Percentiles rank a stretch among this genome's conserved stretches.
Conservation (phyloP, 2,888 invertebrate genomes). For the Carcina quercana region DNA sequence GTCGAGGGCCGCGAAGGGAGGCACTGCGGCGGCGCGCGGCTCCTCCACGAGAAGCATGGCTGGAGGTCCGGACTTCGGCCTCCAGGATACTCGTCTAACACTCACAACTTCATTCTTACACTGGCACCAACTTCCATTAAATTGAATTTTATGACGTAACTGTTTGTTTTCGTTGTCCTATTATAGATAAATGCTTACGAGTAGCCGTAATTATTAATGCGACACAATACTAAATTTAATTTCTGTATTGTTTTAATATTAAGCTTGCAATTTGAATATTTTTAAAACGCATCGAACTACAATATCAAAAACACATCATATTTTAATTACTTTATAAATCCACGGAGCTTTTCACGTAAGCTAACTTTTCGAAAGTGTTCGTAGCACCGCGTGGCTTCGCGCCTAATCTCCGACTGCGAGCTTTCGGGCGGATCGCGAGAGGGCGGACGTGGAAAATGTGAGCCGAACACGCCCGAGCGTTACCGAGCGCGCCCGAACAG, state of each 20-base stretch:
- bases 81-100: slow-evolving; percentile 36
- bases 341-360: slow-evolving; percentile 30
- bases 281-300: too few species aligned
- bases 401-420: slow-evolving; percentile 62
- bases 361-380: slow-evolving; percentile 15
- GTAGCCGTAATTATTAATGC: slow-evolving; percentile 1
- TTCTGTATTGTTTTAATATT: too few species aligned
- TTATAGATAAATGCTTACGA: slow-evolving; percentile 14
- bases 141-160: neutral
- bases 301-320: neutral
- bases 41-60: slow-evolving; percentile 86
- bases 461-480: slow-evolving; percentile 32
- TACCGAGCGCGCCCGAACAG: slow-evolving; percentile 30
- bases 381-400: slow-evolving; percentile 46
- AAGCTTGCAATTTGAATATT: too few species aligned
- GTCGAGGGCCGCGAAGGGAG: slow-evolving; percentile 61
- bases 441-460: slow-evolving; percentile 60
- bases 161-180: neutral
- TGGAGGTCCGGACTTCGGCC: slow-evolving; percentile 55
- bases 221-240: too few species aligned
- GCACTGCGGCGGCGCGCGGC: slow-evolving; percentile 83
- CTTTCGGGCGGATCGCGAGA: slow-evolving; percentile 66
- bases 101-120: slow-evolving; percentile 45
- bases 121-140: slow-evolving; percentile 7
- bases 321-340: too few species aligned